Evolutionary conservation across 2,888 invertebrate genomes (phyloP).

Genomic region (Automeris io): DNA sequence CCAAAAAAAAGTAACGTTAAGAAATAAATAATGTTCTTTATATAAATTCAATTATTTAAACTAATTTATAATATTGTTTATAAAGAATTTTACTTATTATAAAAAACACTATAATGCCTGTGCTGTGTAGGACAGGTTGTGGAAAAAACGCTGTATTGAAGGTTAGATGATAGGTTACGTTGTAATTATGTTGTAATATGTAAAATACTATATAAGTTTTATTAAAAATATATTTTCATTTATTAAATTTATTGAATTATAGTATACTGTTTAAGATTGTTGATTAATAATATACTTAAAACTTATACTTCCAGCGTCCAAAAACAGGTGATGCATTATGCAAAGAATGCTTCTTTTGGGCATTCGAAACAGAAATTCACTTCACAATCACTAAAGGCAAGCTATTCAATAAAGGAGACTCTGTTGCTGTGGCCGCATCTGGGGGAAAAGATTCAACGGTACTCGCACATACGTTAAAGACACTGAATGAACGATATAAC

Average conservation of each 20-base stretch:
- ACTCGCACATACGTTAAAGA: slow-evolving; percentile 93
- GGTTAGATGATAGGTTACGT: slow-evolving; percentile 54
- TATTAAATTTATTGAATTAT: no score
- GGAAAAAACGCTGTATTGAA: slow-evolving; percentile 86
- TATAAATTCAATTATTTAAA: no score
- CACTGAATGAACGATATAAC: slow-evolving; percentile 91
- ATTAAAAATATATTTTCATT: slow-evolving; percentile 3
- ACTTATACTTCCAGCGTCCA: slow-evolving; percentile 88
- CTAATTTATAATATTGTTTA: no score
- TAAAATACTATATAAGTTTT: background rate
- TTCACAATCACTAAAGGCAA: slow-evolving; percentile 89
- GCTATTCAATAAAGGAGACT: slow-evolving; percentile 89
- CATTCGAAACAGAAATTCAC: slow-evolving; percentile 97
- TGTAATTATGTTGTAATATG: background rate
- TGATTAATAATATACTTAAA: no score
- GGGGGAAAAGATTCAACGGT: slow-evolving; percentile 99
- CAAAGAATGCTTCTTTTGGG: slow-evolving; percentile 94
- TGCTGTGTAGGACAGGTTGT: slow-evolving; percentile 82
- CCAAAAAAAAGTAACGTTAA: no score
- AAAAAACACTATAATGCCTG: slow-evolving; percentile 76
- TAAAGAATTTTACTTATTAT: no score
- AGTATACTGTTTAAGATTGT: no score
- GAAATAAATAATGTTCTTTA: no score
- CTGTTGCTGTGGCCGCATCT: slow-evolving; percentile 95
- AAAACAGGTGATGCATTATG: slow-evolving; percentile 95